Conservation (phyloP, 2,113 vertebrate species). For the Phylloscopus trochiloides region DNA sequence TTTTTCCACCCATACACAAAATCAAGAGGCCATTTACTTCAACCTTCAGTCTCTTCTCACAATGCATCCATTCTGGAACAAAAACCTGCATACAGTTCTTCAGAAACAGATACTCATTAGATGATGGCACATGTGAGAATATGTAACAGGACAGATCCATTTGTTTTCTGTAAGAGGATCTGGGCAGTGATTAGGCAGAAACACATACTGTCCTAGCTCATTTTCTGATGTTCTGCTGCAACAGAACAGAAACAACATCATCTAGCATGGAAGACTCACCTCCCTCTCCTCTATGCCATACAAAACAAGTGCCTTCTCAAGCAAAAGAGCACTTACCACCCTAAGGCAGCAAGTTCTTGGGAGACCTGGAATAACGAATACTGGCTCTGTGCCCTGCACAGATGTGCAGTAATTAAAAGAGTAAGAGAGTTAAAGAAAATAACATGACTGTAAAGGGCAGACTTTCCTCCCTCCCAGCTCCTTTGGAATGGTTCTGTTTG, state of each 20-base stretch:
- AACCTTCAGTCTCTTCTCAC: neutral
- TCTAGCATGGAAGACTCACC: neutral
- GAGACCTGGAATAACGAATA: neutral
- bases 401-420: neutral
- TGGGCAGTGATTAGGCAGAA: neutral
- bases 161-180: neutral
- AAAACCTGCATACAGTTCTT: neutral
- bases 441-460: neutral
- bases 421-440: neutral
- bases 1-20: neutral
- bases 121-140: neutral
- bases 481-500: conserved; percentile 37
- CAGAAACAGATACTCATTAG: neutral
- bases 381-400: neutral
- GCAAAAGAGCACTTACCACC: neutral
- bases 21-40: neutral
- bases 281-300: neutral
- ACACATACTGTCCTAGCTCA: neutral
- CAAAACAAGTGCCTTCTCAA: neutral
- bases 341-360: neutral
- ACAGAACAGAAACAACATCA: neutral
- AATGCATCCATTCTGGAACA: neutral
- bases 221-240: neutral
- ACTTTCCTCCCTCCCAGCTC: neutral
- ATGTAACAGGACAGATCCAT: neutral